These are phyloP conservation scores for Sphaeridia pumilis DNA, from an alignment of 2,888 invertebrate species.

Conservation along the genomic window DNA sequence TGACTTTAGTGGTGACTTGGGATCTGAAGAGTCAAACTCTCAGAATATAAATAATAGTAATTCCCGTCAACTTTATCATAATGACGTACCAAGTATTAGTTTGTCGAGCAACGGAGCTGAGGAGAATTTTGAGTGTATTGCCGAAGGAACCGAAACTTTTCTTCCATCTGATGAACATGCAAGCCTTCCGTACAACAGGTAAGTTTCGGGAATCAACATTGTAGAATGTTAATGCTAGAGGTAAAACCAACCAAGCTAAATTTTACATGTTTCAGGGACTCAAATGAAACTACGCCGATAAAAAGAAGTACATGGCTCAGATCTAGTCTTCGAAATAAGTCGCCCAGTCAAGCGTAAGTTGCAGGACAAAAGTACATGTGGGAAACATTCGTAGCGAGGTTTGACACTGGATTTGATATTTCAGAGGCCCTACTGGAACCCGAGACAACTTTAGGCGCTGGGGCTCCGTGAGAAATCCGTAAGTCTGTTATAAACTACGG, in stretches of 20 bases:
- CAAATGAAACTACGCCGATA: conserved; percentile 24
- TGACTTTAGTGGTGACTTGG: no score
- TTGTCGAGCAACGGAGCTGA: conserved; percentile 27
- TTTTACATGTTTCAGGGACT: no score
- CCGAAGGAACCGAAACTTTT: conserved; percentile 53
- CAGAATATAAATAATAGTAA: no score
- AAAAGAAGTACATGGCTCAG: conserved; percentile 68
- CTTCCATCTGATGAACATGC: conserved; percentile 25
- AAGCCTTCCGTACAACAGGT: conserved; percentile 12
- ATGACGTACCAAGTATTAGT: conserved; percentile 1
- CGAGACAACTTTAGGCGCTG: no score
- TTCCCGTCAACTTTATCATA: not conserved
- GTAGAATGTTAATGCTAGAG: no score
- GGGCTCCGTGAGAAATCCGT: no score
- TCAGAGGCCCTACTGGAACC: no score
- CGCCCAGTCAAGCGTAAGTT: conserved; percentile 42
- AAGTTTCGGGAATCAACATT: no score
- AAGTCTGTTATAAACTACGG: no score
- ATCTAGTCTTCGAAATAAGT: conserved; percentile 67
- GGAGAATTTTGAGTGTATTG: conserved; percentile 70
- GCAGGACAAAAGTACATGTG: no score
- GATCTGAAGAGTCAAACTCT: not conserved
- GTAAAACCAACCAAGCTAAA: no score
- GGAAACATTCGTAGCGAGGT: not conserved
- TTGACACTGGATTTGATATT: not conserved